Evolutionary conservation across 2,888 invertebrate genomes (phyloP).

Genomic region (Tetanocera ferruginea): DNA sequence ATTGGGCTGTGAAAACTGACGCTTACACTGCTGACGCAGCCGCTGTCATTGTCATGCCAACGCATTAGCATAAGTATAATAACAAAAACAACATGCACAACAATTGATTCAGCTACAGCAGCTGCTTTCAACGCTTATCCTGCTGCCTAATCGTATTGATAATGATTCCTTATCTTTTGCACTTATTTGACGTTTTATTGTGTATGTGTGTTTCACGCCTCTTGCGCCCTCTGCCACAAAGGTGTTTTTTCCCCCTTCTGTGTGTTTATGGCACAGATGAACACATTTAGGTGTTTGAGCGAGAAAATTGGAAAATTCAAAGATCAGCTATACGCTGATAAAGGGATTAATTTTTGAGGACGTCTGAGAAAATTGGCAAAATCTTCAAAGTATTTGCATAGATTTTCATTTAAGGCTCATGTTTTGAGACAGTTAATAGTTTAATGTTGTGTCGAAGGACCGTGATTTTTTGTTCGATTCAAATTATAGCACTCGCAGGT

Average conservation of each 20-base stretch:
- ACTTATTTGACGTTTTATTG: conserved; percentile 50
- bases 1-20: conserved; percentile 50
- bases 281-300: conserved; percentile 31
- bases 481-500: too few relatives aligned
- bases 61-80: conserved; percentile 28
- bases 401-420: too few relatives aligned
- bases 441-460: too few relatives aligned
- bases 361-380: too few relatives aligned
- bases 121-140: conserved; percentile 43
- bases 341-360: background rate
- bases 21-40: conserved; percentile 25
- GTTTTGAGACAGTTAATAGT: too few relatives aligned
- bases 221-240: background rate
- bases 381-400: background rate
- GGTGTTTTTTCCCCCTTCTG: background rate
- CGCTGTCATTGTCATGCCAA: conserved; percentile 7
- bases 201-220: conserved; percentile 42
- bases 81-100: conserved; percentile 21
- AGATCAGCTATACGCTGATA: conserved; percentile 14
- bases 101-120: conserved; percentile 40
- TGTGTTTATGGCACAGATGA: conserved; percentile 18
- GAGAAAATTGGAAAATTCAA: conserved; percentile 14
- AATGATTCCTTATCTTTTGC: conserved; percentile 53
- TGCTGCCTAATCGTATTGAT: conserved; percentile 53
- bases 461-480: too few relatives aligned